Evolutionary conservation across 2,113 vertebrate species (phyloP).

Genomic region (Pituophis catenifer): DNA sequence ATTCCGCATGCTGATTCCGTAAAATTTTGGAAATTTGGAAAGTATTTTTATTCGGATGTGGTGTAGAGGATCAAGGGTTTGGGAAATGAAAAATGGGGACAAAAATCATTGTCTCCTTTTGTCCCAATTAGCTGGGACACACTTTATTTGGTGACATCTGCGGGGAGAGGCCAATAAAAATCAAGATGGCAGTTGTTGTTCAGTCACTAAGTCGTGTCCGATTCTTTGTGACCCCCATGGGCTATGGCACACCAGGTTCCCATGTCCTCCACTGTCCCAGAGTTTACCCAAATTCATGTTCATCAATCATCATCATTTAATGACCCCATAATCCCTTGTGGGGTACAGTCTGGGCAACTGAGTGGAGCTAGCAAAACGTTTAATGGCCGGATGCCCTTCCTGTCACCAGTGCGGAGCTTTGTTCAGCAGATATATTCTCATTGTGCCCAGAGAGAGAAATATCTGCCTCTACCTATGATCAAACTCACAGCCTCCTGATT

Average conservation of each 20-base stretch:
- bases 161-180: slow-evolving; percentile 35
- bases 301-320: too few species aligned
- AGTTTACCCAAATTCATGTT: background rate
- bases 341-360: too few species aligned
- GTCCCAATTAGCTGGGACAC: background rate
- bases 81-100: slow-evolving; percentile 15
- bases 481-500: too few species aligned
- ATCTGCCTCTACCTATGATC: too few species aligned
- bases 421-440: too few species aligned
- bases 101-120: background rate
- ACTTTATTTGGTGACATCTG: background rate
- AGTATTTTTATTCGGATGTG: slow-evolving; percentile 71
- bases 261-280: background rate
- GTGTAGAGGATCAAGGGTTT: slow-evolving; percentile 55
- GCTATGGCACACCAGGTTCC: background rate
- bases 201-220: background rate
- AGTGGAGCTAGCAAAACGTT: too few species aligned
- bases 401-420: too few species aligned
- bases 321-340: too few species aligned
- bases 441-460: too few species aligned
- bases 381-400: too few species aligned
- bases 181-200: background rate
- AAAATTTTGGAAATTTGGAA: slow-evolving; percentile 43
- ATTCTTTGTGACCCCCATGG: background rate
- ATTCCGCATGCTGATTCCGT: slow-evolving; percentile 35